Conservation (phyloP, 2,888 invertebrate species). For the Cremastinae sp. region DNA sequence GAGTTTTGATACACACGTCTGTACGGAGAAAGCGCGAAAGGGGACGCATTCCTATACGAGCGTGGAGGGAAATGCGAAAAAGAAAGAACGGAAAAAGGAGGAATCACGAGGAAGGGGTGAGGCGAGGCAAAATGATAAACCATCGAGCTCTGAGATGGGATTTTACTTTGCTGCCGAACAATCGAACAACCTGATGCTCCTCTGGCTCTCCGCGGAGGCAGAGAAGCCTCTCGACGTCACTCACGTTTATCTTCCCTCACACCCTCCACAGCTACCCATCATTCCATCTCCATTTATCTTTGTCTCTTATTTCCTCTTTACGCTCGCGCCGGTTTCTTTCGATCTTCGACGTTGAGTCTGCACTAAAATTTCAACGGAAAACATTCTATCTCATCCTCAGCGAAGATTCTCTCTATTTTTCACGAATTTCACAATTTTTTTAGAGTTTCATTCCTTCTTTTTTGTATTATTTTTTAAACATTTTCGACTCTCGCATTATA, state of each 20-base stretch:
- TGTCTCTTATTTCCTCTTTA: conserved; percentile 31
- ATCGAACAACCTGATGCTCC: conserved; percentile 61
- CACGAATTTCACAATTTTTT: no score
- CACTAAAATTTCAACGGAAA: conserved; percentile 9
- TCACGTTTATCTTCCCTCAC: conserved; percentile 33
- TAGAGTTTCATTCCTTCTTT: no score
- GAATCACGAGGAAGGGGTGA: background rate
- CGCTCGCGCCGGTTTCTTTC: background rate
- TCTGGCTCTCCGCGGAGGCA: conserved; percentile 19
- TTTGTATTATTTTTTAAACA: no score
- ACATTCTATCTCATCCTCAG: conserved; percentile 16
- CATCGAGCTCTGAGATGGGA: conserved; percentile 22
- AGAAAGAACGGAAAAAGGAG: no score
- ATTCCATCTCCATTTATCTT: conserved; percentile 34
- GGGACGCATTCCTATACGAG: background rate
- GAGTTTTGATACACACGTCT: conserved; percentile 14
- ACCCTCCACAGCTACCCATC: background rate
- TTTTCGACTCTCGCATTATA: no score
- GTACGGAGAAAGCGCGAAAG: conserved; percentile 30
- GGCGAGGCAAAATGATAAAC: conserved; percentile 29
- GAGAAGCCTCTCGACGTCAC: conserved; percentile 41
- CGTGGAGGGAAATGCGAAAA: background rate
- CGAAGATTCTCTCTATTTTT: no score
- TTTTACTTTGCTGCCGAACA: conserved; percentile 49
- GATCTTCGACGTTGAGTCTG: background rate